Evolutionary conservation across 2,113 vertebrate genomes (phyloP).

Genomic region (Platycercus adscitus): DNA sequence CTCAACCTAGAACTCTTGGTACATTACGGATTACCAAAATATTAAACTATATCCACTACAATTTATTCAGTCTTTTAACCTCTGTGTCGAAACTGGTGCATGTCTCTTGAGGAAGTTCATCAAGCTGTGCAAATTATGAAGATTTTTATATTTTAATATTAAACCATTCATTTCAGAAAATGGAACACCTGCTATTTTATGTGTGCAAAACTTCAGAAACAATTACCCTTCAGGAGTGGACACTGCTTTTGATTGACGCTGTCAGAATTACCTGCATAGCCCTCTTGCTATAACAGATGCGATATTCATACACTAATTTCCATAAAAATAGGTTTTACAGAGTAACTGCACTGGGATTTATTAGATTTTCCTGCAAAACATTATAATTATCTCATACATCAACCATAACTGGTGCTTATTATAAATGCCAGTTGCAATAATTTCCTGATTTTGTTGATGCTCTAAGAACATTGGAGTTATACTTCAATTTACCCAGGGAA

Average conservation of each 20-base stretch:
- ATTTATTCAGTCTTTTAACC: not conserved
- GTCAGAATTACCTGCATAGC: slow-evolving; percentile 41
- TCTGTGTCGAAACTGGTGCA: not conserved
- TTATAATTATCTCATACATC: slow-evolving; percentile 73
- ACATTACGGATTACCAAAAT: not conserved
- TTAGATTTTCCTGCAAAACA: slow-evolving; percentile 69
- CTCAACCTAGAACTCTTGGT: not conserved
- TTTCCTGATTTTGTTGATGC: slow-evolving; percentile 60
- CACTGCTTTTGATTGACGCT: slow-evolving; percentile 38
- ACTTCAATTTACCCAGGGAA: slow-evolving; percentile 24
- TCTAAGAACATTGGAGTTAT: slow-evolving; percentile 22
- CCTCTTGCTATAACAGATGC: slow-evolving; percentile 52
- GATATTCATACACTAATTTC: slow-evolving; percentile 68
- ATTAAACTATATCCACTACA: not conserved
- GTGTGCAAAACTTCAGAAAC: not conserved
- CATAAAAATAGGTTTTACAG: slow-evolving; percentile 74
- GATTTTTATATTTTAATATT: not conserved
- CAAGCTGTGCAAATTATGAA: slow-evolving; percentile 16
- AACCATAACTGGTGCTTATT: slow-evolving; percentile 65
- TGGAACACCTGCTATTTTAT: not conserved
- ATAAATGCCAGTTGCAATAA: slow-evolving; percentile 64
- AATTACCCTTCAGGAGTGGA: slow-evolving; percentile 36
- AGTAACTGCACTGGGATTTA: slow-evolving; percentile 69
- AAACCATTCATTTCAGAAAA: not conserved
- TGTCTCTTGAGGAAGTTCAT: not conserved